Conservation (phyloP, 2,888 invertebrate genomes). For the Ennomos quercinarius region DNA sequence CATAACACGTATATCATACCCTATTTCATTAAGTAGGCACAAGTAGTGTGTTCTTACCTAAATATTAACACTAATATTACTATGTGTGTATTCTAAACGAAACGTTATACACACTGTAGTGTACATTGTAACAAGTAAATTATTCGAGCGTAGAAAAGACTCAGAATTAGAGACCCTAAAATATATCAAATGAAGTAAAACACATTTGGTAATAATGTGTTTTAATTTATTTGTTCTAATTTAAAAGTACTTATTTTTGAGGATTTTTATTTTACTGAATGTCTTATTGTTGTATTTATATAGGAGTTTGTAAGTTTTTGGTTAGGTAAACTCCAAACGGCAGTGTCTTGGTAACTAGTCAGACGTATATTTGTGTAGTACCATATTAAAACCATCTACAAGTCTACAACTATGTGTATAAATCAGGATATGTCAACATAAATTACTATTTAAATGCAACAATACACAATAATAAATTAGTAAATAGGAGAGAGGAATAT, state of each 20-base stretch:
- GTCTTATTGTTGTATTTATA: too few species aligned
- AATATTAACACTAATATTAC: conserved; percentile 14
- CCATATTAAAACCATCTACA: conserved; percentile 7
- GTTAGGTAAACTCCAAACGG: conserved; percentile 1
- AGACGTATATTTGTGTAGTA: conserved; percentile 10
- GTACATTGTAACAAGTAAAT: conserved; percentile 24
- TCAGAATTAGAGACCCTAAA: neutral
- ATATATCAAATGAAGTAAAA: neutral
- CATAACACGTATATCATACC: conserved; percentile 18
- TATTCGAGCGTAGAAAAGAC: neutral
- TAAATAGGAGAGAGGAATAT: conserved; percentile 4
- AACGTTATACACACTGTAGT: conserved; percentile 10
- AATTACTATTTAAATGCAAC: conserved; percentile 21
- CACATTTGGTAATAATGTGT: too few species aligned
- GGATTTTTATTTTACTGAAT: too few species aligned
- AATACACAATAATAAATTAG: conserved; percentile 14
- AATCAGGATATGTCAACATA: conserved; percentile 4
- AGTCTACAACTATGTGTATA: conserved; percentile 14
- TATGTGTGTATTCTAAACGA: conserved; percentile 8
- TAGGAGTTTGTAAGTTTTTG: neutral
- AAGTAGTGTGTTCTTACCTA: conserved; percentile 34
- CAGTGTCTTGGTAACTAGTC: conserved; percentile 20
- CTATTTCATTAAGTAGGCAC: conserved; percentile 33
- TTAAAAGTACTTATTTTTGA: too few species aligned
- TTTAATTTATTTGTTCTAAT: too few species aligned